Evolutionary conservation across 2,888 invertebrate species (phyloP), one percentile per base, ranked within the genome.

Genomic region (Merodon equestris): DNA sequence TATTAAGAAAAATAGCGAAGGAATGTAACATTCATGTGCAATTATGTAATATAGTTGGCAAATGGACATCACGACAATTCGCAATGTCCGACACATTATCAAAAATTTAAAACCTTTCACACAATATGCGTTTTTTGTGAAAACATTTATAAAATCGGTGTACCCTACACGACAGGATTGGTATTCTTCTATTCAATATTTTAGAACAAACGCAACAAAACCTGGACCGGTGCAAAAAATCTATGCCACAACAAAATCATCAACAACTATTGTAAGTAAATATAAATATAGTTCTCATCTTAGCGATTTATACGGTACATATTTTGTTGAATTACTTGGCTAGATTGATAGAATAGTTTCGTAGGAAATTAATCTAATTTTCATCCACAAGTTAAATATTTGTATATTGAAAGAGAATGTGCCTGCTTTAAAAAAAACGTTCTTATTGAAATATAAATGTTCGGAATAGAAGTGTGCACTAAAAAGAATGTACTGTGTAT

Each of bases 111-210:
- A 94, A 83, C 96, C 97, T 0, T 95, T 91, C 89, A 97, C 97
- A 0, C 94, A 95, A 83, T 99, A 99, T 89, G 99, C 97, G 0
- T 94, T 93, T 82, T 99, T 97, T 87, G 95, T 98, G 0, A 95
- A 96, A 90, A 97, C 98, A 0, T 94, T 96, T 85, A 96, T 96
- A 1, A 93, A 96, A 66, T 92, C 93, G 12, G 93, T 93, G 57
- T 94, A 94, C 86, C 91, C 91, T 17, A 64, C 82, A 54, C 83
- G 83, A 83, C 91, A 91, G 54, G 96, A 97, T 38, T 97, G 95
- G 1, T 94, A 95, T 88, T 96, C 96, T 84, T 89, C 92, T 9
- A 93, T 98, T 58, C 89, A 92, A 47, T 98, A 97, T 90, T 96
- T 98, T 88, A 94, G 92, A 51, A 93, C 92, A 63, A 7, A 81